A percentile compares a stretch with the other conserved stretches of the same genome.
Evolutionary conservation across 2,888 invertebrate genomes (phyloP).

Genomic region (Orthosia gothica): DNA sequence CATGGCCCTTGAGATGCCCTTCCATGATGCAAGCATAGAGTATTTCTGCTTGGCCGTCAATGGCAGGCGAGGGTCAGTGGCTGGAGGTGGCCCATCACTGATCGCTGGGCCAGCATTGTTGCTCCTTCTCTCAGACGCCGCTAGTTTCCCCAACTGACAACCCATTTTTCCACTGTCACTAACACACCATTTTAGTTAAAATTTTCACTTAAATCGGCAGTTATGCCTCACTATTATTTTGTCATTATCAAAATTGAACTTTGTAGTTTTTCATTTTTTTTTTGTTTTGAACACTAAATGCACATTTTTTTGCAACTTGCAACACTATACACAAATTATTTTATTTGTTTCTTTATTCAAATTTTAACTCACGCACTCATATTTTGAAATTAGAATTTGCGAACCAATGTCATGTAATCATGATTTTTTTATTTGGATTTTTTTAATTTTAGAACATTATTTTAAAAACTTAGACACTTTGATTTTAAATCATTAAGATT

Average conservation of each 20-base stretch:
- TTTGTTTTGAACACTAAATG: slow-evolving; percentile 26
- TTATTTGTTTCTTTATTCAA: slow-evolving; percentile 22
- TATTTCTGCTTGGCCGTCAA: slow-evolving; percentile 97
- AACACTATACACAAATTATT: slow-evolving; percentile 27
- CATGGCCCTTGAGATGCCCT: slow-evolving; percentile 97
- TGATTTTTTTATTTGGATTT: slow-evolving; percentile 19
- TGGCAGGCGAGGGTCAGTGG: slow-evolving; percentile 95
- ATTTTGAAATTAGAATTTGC: slow-evolving; percentile 23
- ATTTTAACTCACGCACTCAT: slow-evolving; percentile 25
- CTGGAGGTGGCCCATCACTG: slow-evolving; percentile 93
- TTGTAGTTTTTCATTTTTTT: slow-evolving; percentile 41
- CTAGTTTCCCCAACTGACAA: slow-evolving; percentile 95
- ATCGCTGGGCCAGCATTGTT: slow-evolving; percentile 84
- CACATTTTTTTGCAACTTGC: slow-evolving; percentile 29
- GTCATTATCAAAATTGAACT: slow-evolving; percentile 48
- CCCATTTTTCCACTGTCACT: slow-evolving; percentile 91
- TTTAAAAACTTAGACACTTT: slow-evolving; percentile 19
- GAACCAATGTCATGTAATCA: slow-evolving; percentile 47
- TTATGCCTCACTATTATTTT: slow-evolving; percentile 24
- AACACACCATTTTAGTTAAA: slow-evolving; percentile 60
- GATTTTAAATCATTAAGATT: slow-evolving; percentile 15
- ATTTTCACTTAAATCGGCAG: slow-evolving; percentile 46
- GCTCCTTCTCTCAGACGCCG: slow-evolving; percentile 90
- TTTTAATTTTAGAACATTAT: not conserved
- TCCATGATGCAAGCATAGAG: slow-evolving; percentile 97